Base-by-base conservation (phyloP, 2,113 vertebrate species). In the Odocoileus virginianus region DNA sequence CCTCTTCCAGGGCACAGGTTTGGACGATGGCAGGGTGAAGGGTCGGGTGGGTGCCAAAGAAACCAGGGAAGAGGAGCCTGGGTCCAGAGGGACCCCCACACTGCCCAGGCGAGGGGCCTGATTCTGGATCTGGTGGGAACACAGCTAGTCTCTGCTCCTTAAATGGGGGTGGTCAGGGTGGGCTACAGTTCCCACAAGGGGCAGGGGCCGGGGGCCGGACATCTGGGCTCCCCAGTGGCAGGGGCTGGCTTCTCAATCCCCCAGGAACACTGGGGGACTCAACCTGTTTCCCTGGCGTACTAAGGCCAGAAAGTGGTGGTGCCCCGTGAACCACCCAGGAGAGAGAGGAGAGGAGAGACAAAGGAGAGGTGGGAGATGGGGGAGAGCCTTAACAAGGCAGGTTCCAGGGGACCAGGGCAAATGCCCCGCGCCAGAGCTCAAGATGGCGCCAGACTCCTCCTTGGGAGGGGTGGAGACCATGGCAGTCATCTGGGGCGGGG, bases 1-100 rank as follows among this genome's bases (percentile, higher is more conserved):
- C 33, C 2, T 81, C 81, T 58, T 61, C 86, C 21, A 43, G 74
- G 87, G 86, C 4, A 30, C 96, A 98, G 97, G 98, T 97, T 84
- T 97, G 94, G 55, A 61, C 17, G 6, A 30, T 0, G 16, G 52
- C 4, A 88, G 76, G 79, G 5, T 21, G 30, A n/a, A 11, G 81
- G 58, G 90, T 36, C 7, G 91, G 90, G 30, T 12, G 81, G 3
- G 23, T 58, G 76, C 45, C 21, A 14, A 60, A 52, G 21, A n/a
- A n/a, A 47, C 4, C 1, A 6, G 43, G 71, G 36, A 40, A 78
- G 19, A 83, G 79, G 40, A 60, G 50, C 43, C 30, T 21, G 54
- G 12, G 78, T 55, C n/a, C 45, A 23, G 33, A 9, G 1, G 36
- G 95, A 45, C 30, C 89, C n/a, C 86, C 47, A 45, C 0, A 6